These are phyloP conservation scores for Neosalanx taihuensis DNA, from an alignment of 2,797 vertebrate species.

Conservation along the genomic window DNA sequence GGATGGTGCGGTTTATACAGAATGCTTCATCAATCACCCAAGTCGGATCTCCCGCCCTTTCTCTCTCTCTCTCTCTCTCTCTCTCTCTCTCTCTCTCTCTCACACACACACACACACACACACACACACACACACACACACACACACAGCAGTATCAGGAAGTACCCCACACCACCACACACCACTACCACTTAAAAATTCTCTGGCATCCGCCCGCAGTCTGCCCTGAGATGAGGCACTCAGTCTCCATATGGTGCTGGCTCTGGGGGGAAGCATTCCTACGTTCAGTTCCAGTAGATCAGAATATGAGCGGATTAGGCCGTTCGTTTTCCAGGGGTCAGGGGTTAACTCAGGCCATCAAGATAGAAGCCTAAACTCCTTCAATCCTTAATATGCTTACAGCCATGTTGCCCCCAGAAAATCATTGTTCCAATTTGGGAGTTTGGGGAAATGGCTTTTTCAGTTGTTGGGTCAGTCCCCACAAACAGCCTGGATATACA, in stretches of 20 bases:
- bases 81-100: neutral
- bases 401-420: constrained; percentile 22
- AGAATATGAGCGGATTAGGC: constrained; percentile 20
- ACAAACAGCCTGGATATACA: constrained; percentile 62
- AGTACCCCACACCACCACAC: constrained; percentile 15
- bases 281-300: constrained; percentile 35
- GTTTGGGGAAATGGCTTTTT: constrained; percentile 54
- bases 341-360: constrained; percentile 40
- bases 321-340: constrained; percentile 35
- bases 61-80: neutral
- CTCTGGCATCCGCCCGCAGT: constrained; percentile 31
- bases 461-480: constrained; percentile 53
- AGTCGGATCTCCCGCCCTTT: constrained; percentile 38
- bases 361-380: neutral
- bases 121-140: neutral
- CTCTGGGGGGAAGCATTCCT: constrained; percentile 40
- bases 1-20: constrained; percentile 45
- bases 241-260: constrained; percentile 35
- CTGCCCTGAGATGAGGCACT: constrained; percentile 32
- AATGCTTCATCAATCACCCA: constrained; percentile 61
- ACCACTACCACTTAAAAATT: constrained; percentile 36
- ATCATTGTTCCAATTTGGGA: constrained; percentile 56
- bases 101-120: constrained; percentile 33
- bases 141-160: neutral
- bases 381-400: too few species aligned